These are phyloP conservation scores for Sturnus vulgaris DNA, from an alignment of 2,113 vertebrate genomes.

Conservation along the genomic window DNA sequence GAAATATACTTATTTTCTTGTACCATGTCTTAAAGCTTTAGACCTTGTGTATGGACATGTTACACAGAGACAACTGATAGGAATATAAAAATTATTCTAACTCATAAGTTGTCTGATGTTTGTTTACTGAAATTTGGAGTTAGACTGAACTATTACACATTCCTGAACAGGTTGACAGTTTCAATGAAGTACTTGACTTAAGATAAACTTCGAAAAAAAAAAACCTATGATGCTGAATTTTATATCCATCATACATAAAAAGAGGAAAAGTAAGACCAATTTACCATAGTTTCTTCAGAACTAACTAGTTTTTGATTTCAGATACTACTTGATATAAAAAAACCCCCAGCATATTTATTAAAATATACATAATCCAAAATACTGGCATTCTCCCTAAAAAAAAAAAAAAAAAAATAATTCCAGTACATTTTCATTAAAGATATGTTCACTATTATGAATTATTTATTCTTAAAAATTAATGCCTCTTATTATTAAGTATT, in stretches of 20 bases:
- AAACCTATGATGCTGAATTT: background rate
- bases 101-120: background rate
- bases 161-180: background rate
- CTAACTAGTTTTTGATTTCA: background rate
- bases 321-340: background rate
- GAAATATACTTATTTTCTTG: background rate
- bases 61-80: background rate
- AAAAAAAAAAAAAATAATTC: background rate
- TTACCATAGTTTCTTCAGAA: background rate
- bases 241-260: background rate
- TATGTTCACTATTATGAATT: background rate
- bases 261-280: background rate
- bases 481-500: background rate
- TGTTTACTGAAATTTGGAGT: conserved; percentile 3
- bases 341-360: background rate
- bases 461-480: background rate
- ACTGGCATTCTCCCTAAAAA: background rate
- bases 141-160: background rate
- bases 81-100: background rate
- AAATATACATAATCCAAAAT: background rate
- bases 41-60: background rate
- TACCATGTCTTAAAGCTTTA: background rate
- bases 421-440: background rate
- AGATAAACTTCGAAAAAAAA: background rate
- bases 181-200: background rate